Conservation (phyloP, 2,797 vertebrate genomes). For the Lateolabrax maculatus region DNA sequence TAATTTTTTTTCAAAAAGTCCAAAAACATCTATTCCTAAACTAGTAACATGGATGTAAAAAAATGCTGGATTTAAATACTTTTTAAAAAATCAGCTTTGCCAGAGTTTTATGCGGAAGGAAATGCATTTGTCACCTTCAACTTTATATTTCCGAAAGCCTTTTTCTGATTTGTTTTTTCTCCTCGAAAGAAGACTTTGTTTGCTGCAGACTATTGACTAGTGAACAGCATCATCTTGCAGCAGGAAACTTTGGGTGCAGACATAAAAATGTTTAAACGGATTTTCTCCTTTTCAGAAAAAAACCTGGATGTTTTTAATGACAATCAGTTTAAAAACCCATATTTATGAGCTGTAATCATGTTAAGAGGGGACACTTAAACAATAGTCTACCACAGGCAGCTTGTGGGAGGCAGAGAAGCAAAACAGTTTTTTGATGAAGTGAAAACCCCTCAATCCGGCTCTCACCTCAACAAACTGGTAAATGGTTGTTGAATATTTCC, state of each 20-base stretch:
- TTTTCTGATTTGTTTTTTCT: neutral
- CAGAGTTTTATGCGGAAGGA: neutral
- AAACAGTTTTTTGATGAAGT: constrained; percentile 26
- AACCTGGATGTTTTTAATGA: neutral
- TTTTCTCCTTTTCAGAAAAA: neutral
- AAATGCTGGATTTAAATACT: neutral
- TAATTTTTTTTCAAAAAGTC: neutral
- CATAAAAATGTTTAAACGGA: neutral
- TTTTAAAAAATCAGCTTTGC: neutral
- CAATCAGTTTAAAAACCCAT: neutral
- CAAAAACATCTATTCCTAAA: neutral
- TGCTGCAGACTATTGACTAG: neutral
- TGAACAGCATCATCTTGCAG: neutral
- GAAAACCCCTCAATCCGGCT: constrained; percentile 29
- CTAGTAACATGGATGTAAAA: too few relatives aligned
- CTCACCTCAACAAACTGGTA: constrained; percentile 60
- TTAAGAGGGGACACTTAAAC: constrained; percentile 1
- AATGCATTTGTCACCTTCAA: neutral
- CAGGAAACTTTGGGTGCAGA: neutral
- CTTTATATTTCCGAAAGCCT: neutral
- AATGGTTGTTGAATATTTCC: constrained; percentile 75
- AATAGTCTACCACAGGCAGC: constrained; percentile 6
- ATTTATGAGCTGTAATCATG: constrained; percentile 1
- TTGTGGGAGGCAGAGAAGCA: constrained; percentile 21
- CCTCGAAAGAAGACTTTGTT: neutral